These are phyloP conservation scores for Anoplophora glabripennis DNA, from an alignment of 1,140 invertebrate genomes.

Conservation along the genomic window DNA sequence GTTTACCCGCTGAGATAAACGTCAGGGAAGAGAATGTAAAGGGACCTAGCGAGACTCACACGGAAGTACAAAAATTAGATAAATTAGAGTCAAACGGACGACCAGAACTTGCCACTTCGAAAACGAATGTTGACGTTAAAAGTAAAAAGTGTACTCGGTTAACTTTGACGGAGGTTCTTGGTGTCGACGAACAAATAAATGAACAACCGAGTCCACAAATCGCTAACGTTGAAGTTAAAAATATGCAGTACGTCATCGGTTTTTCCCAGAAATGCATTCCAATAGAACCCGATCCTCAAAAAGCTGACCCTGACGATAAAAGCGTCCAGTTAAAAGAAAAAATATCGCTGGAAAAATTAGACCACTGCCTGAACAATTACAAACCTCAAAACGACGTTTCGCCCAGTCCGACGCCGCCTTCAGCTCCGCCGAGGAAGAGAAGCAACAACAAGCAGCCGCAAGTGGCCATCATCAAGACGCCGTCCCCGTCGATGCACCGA, in stretches of 20 bases:
- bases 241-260: too few species aligned
- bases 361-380: not conserved
- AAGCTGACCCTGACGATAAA: not conserved
- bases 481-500: slow-evolving; percentile 4
- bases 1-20: not conserved
- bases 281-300: too few species aligned
- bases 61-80: too few species aligned
- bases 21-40: not conserved
- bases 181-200: too few species aligned
- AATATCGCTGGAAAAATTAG: not conserved
- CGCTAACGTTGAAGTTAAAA: too few species aligned
- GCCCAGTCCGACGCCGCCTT: slow-evolving; percentile 26
- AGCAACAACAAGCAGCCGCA: slow-evolving; percentile 39
- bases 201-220: too few species aligned
- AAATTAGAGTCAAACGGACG: too few species aligned
- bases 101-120: too few species aligned
- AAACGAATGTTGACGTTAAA: too few species aligned
- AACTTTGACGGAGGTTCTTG: too few species aligned
- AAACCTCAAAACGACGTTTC: not conserved
- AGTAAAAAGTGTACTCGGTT: too few species aligned
- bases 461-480: slow-evolving; percentile 24
- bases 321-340: not conserved
- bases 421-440: slow-evolving; percentile 41
- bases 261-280: too few species aligned
- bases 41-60: not conserved